phyloP scores from a whole-genome alignment of 2,113 vertebrate genomes.

The Callaeas wilsoni region DNA sequence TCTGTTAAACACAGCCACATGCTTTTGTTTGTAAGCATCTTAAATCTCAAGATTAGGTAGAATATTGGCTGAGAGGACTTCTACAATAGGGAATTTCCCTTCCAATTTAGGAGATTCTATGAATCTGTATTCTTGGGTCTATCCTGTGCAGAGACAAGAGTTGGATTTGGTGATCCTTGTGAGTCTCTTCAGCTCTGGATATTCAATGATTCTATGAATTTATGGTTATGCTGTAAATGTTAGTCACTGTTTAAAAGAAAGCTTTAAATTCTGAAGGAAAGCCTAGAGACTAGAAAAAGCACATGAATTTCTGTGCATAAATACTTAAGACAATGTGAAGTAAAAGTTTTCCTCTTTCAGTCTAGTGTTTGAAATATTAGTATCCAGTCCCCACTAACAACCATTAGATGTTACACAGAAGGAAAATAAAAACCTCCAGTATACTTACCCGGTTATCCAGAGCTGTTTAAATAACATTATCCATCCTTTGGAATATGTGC shows the following conservation, averaged over 20 bases:
- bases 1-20: not conserved
- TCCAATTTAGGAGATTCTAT: not conserved
- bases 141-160: not conserved
- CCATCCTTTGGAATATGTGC: not conserved
- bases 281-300: not conserved
- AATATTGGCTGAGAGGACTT: not conserved
- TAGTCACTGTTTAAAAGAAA: not conserved
- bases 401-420: not conserved
- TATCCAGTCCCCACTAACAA: not conserved
- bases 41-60: not conserved
- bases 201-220: not conserved
- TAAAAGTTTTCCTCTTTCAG: not conserved
- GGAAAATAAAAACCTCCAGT: not conserved
- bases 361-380: not conserved
- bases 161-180: not conserved
- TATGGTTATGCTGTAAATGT: not conserved
- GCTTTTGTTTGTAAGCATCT: not conserved
- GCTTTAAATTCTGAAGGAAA: not conserved
- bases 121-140: not conserved
- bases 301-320: not conserved
- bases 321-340: not conserved
- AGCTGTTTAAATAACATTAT: not conserved
- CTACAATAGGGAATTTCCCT: not conserved
- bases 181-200: not conserved
- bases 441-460: not conserved